These are phyloP conservation scores for Gadopsis marmoratus DNA, from an alignment of 2,797 vertebrate species.

Conservation along the genomic window DNA sequence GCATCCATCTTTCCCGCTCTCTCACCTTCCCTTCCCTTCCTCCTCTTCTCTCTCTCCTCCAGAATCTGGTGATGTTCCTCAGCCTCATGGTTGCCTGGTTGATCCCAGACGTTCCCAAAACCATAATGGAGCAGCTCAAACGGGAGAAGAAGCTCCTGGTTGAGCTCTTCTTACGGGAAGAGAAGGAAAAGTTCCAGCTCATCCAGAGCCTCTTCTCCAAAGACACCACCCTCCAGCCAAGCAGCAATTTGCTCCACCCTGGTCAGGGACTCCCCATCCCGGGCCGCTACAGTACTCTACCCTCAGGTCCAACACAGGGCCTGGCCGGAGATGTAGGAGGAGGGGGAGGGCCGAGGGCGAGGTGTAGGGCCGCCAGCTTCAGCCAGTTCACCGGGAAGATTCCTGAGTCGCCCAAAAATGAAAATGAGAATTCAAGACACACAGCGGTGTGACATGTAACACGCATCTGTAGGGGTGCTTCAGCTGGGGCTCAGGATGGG, in stretches of 20 bases:
- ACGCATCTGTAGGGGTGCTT: neutral
- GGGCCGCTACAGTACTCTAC: slow-evolving; percentile 76
- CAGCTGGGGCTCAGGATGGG: slow-evolving; percentile 27
- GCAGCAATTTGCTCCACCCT: slow-evolving; percentile 20
- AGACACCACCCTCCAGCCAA: slow-evolving; percentile 66
- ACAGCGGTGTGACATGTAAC: slow-evolving; percentile 89
- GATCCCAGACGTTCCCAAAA: slow-evolving; percentile 96
- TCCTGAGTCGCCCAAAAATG: slow-evolving; percentile 70
- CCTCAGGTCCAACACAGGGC: slow-evolving; percentile 45
- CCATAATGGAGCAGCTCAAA: slow-evolving; percentile 95
- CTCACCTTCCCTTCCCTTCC: neutral
- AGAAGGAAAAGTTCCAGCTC: slow-evolving; percentile 93
- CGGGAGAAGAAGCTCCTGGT: slow-evolving; percentile 94
- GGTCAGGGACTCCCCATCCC: slow-evolving; percentile 48
- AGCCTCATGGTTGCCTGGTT: slow-evolving; percentile 96
- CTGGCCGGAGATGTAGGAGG: slow-evolving; percentile 43
- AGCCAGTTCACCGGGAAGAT: slow-evolving; percentile 83
- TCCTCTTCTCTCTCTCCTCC: slow-evolving; percentile 8
- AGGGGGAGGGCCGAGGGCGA: slow-evolving; percentile 62
- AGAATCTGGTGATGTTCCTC: slow-evolving; percentile 98
- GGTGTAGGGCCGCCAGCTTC: slow-evolving; percentile 89
- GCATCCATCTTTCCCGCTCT: neutral
- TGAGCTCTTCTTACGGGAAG: slow-evolving; percentile 94
- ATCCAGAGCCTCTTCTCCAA: slow-evolving; percentile 88
- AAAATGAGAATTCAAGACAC: slow-evolving; percentile 87